Evolutionary conservation across 2,113 vertebrate genomes (phyloP), one percentile per base, ranked within the genome.

Genomic region (Orycteropus afer): DNA sequence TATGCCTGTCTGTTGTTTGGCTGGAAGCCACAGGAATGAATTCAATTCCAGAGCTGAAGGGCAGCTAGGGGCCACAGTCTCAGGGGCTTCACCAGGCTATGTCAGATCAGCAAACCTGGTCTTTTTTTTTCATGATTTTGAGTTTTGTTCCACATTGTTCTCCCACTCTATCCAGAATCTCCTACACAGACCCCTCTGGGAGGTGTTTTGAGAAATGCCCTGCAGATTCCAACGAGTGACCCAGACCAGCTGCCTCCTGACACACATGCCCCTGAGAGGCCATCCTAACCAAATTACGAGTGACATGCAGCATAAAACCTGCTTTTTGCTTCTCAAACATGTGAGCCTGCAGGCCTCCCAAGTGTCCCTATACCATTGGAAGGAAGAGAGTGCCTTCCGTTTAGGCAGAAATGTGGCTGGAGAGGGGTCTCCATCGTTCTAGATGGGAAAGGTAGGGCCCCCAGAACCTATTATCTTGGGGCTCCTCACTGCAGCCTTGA

Each of bases 381-480:
- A 20, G 2, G 51, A 40, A n/a, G 0, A 3, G 0, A 25, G 18
- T 1, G 20, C 42, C 49, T 20, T 8, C 61, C 32, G 11, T 65
- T 65, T 10, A 63, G 25, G 40, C 15, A 40, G n/a, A n/a, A n/a
- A 8, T 10, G 5, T 12, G 10, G 25, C 47, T n/a, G 37, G 42
- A 63, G 20, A 59, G 27, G 34, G 4, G 14, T 42, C 29, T 65
- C 73, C 25, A 65, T 51, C 55, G 3, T 67, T 59, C 49, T 61
- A 25, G 65, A n/a, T n/a, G 14, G n/a, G 45, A 7, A 20, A 3
- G 45, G 34, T 0, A 3, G 0, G 25, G 17, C 2, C 27, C 47
- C 45, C 20, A 8, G 12, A 37, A 17, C 20, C 37, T 32, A 22
- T 4, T 13, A 13, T 29, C 3, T 22, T 8, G 22, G 23, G 57